Percentiles rank a stretch among this genome's conserved stretches.
These are phyloP conservation scores for Cyclargus thomasi DNA, from an alignment of 1,140 invertebrate genomes.

Conservation along the genomic window DNA sequence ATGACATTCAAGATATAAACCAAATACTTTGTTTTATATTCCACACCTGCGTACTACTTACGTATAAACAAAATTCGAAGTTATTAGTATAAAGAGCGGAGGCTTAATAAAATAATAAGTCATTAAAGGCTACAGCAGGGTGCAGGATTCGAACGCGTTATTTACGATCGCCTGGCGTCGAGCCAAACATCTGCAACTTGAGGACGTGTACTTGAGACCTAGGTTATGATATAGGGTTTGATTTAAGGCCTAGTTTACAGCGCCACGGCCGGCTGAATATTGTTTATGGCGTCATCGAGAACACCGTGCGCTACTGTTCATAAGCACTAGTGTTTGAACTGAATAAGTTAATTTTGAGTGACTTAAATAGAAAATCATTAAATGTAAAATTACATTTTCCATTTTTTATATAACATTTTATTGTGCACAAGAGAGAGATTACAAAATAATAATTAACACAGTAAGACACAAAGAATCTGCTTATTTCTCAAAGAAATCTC, in stretches of 20 bases:
- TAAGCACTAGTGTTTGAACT: not conserved
- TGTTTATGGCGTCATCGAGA: not conserved
- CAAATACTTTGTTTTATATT: no score
- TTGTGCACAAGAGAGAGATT: no score
- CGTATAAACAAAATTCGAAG: no score
- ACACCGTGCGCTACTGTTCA: not conserved
- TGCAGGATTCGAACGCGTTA: constrained; percentile 7
- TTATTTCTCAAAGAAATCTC: no score
- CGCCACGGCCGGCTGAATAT: constrained; percentile 4
- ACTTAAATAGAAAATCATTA: no score
- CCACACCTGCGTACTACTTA: no score
- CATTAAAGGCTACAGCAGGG: constrained; percentile 1
- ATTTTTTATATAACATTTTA: no score
- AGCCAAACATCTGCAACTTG: constrained; percentile 15
- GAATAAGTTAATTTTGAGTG: no score
- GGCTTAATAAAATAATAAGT: constrained; percentile 15
- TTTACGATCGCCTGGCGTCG: not conserved
- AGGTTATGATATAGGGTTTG: constrained; percentile 11
- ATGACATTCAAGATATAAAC: no score
- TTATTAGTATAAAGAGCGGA: not conserved
- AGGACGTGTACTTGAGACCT: constrained; percentile 14
- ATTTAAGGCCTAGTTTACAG: constrained; percentile 10
- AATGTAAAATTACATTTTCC: no score
- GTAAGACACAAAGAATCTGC: no score
- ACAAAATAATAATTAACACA: no score